phyloP scores from a whole-genome alignment of 2,113 vertebrate species.

The Bettongia penicillata region DNA sequence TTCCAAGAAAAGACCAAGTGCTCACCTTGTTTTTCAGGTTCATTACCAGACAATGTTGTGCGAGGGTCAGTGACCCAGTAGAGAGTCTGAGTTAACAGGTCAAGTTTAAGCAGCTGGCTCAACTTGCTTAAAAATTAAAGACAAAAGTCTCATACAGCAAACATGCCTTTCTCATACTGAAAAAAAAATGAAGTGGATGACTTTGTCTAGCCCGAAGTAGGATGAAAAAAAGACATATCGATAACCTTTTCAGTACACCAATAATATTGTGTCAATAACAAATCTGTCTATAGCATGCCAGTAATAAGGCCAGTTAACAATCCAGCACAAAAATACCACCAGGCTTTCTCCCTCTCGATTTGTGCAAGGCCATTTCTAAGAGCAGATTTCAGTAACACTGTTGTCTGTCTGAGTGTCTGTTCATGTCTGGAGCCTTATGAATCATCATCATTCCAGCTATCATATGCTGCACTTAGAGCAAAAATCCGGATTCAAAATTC shows the following conservation, averaged over 20 bases:
- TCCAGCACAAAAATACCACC: not conserved
- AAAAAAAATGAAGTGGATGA: not conserved
- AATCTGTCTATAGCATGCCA: not conserved
- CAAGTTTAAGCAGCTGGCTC: not conserved
- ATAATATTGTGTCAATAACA: not conserved
- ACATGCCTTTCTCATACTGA: not conserved
- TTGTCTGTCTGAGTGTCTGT: not conserved
- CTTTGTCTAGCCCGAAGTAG: not conserved
- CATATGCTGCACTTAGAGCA: not conserved
- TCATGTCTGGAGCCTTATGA: not conserved
- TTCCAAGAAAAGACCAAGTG: not conserved
- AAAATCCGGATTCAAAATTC: not conserved
- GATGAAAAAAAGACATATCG: conserved; percentile 3
- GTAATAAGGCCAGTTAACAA: not conserved
- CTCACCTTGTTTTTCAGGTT: not conserved
- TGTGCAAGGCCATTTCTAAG: not conserved
- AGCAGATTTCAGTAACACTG: not conserved
- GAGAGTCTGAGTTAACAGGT: not conserved
- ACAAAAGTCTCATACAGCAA: not conserved
- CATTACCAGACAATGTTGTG: not conserved
- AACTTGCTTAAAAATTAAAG: not conserved
- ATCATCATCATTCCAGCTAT: not conserved
- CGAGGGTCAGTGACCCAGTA: not conserved
- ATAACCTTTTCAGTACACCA: not conserved
- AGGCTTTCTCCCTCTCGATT: not conserved